Evolutionary conservation across 2,113 vertebrate genomes (phyloP).

Genomic region (Mohoua ochrocephala): DNA sequence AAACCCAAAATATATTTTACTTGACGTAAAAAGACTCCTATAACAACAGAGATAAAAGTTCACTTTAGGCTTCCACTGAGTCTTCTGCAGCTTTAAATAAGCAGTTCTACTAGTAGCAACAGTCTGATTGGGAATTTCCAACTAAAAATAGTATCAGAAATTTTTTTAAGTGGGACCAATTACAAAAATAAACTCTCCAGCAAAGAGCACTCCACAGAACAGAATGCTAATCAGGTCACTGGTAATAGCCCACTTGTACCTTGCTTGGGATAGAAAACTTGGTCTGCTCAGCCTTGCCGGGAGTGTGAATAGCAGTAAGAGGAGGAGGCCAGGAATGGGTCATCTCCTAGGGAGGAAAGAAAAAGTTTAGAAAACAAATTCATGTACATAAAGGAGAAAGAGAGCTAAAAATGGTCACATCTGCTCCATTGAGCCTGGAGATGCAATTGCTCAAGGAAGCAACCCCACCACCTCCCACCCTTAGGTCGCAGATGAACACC

Average conservation of each 20-base stretch:
- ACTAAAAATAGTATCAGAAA: background rate
- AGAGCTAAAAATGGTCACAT: background rate
- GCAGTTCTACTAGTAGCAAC: background rate
- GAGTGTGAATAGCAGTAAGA: constrained; percentile 86
- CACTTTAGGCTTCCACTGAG: background rate
- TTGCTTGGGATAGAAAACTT: constrained; percentile 85
- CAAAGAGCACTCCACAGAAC: background rate
- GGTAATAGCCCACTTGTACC: constrained; percentile 65
- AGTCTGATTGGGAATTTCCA: background rate
- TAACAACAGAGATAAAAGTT: background rate
- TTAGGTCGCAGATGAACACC: background rate
- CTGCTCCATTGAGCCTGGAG: background rate
- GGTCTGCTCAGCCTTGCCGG: constrained; percentile 85
- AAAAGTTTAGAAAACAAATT: background rate
- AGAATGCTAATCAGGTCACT: constrained; percentile 14
- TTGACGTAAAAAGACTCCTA: background rate
- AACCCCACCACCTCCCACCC: background rate
- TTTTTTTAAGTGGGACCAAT: background rate
- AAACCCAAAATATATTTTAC: background rate
- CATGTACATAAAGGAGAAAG: background rate
- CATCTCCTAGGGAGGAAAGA: constrained; percentile 79
- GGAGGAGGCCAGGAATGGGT: constrained; percentile 89
- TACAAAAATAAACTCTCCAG: constrained; percentile 6
- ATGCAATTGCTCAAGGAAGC: background rate
- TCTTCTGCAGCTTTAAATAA: constrained; percentile 7